phyloP scores from a whole-genome alignment of 2,888 invertebrate species.

The Acanthoscelides obtectus region DNA sequence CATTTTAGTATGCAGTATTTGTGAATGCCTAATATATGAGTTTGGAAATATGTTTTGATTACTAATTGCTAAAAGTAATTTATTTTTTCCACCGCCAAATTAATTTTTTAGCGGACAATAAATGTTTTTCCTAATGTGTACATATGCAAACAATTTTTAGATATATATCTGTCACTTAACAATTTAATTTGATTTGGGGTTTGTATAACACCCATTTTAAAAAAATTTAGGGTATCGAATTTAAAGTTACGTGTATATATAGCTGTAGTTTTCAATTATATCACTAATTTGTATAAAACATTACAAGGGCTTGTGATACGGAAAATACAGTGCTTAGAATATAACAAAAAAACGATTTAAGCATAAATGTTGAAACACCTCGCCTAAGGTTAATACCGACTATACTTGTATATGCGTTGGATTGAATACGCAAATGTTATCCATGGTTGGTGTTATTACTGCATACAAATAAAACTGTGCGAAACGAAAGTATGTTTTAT shows the following conservation, averaged over 20 bases:
- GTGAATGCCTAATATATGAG: too few relatives aligned
- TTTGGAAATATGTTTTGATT: too few relatives aligned
- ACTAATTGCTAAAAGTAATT: too few relatives aligned
- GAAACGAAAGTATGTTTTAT: background rate
- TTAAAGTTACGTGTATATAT: conserved; percentile 10
- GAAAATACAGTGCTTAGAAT: conserved; percentile 11
- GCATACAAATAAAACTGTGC: background rate
- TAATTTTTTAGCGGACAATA: background rate
- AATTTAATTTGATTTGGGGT: background rate
- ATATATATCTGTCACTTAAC: background rate
- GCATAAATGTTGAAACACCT: too few relatives aligned
- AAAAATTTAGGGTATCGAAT: conserved; percentile 5
- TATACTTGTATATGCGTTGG: background rate
- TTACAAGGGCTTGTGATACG: conserved; percentile 13
- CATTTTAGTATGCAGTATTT: too few relatives aligned
- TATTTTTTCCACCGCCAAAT: background rate
- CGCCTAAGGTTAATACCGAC: background rate
- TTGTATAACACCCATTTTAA: background rate
- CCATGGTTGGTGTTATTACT: background rate
- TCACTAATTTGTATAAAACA: conserved; percentile 6
- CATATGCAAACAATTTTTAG: background rate
- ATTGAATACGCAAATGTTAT: background rate
- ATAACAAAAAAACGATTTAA: conserved; percentile 5
- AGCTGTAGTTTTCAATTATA: conserved; percentile 10
- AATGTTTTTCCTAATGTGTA: background rate